Percentiles rank a stretch among this genome's conserved stretches.
These are phyloP conservation scores for Petromus typicus DNA, from an alignment of 2,113 vertebrate species.

Conservation along the genomic window DNA sequence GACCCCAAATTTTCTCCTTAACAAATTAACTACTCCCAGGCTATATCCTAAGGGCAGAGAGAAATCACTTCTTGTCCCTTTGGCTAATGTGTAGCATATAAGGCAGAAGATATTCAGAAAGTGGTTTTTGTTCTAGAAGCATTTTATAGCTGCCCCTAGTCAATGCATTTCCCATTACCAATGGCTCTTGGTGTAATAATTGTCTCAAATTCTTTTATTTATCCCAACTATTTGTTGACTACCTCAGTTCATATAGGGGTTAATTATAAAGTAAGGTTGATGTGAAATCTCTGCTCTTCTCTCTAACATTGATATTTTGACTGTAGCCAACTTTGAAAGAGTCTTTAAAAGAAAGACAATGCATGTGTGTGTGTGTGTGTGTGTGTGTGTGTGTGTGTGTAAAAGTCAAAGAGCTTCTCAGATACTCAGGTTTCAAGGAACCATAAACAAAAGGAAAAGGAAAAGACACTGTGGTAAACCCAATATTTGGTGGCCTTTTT, in stretches of 20 bases:
- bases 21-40: not conserved
- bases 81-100: not conserved
- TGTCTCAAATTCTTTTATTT: not conserved
- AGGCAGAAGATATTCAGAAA: not conserved
- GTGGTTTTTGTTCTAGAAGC: not conserved
- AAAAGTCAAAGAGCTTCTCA: not conserved
- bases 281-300: not conserved
- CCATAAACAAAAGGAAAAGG: not conserved
- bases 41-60: not conserved
- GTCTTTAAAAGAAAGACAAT: not conserved
- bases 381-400: not conserved
- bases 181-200: not conserved
- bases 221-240: not conserved
- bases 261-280: not conserved
- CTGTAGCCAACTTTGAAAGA: not conserved
- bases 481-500: not conserved
- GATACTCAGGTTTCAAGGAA: not conserved
- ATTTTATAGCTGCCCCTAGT: not conserved
- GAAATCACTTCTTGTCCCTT: not conserved
- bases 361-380: not conserved
- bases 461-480: not conserved
- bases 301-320: not conserved
- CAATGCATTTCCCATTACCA: not conserved
- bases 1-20: not conserved
- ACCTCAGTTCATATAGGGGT: not conserved